phyloP scores from a whole-genome alignment of 2,113 vertebrate genomes.

The Centropristis striata region DNA sequence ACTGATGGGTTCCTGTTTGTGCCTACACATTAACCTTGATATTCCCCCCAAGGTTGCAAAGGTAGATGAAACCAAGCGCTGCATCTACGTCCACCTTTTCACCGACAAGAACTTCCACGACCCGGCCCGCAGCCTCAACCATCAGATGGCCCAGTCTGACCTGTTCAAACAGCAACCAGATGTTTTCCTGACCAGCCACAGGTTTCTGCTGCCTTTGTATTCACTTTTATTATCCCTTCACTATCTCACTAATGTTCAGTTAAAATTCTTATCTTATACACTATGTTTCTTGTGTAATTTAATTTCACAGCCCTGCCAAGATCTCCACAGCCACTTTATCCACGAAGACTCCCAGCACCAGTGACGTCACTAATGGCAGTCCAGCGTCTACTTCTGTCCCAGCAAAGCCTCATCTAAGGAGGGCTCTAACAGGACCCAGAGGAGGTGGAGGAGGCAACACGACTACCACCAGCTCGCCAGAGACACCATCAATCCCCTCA shows the following conservation, averaged over 20 bases:
- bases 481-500: conserved; percentile 46
- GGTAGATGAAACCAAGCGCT: conserved; percentile 86
- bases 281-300: background rate
- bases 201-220: conserved; percentile 46
- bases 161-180: conserved; percentile 94
- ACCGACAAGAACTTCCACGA: conserved; percentile 91
- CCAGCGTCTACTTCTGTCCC: conserved; percentile 41
- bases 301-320: conserved; percentile 59
- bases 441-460: conserved; percentile 28
- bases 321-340: conserved; percentile 39
- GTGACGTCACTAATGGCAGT: conserved; percentile 52
- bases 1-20: too few relatives aligned
- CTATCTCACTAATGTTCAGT: background rate
- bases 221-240: background rate
- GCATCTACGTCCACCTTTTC: conserved; percentile 91
- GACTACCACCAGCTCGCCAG: conserved; percentile 15
- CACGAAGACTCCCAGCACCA: conserved; percentile 35
- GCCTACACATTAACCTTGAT: background rate
- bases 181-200: conserved; percentile 89
- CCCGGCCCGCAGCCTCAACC: conserved; percentile 89
- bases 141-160: conserved; percentile 90
- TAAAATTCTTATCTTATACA: background rate
- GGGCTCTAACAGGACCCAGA: conserved; percentile 49
- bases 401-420: conserved; percentile 62
- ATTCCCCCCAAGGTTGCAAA: conserved; percentile 87